phyloP scores from a whole-genome alignment of 2,797 vertebrate species.

The Hydrolagus colliei region DNA sequence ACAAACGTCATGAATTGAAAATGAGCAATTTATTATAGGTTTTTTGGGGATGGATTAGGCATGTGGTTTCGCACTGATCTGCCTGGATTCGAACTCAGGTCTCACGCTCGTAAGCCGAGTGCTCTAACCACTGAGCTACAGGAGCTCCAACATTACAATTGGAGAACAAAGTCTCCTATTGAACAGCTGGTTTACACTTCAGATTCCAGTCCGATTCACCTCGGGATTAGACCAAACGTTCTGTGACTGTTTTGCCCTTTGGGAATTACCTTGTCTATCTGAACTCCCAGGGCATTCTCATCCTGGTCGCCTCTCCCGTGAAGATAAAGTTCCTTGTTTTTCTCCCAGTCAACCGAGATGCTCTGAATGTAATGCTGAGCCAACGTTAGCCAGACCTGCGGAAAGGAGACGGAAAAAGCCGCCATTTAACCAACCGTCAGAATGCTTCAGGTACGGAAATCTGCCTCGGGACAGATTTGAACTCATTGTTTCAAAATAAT shows the following conservation, averaged over 20 bases:
- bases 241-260: background rate
- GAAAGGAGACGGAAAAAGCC: background rate
- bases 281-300: slow-evolving; percentile 92
- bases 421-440: background rate
- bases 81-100: background rate
- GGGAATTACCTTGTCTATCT: slow-evolving; percentile 85
- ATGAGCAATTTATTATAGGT: too few relatives aligned
- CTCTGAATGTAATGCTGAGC: slow-evolving; percentile 92
- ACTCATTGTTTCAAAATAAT: too few relatives aligned
- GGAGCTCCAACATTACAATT: too few relatives aligned
- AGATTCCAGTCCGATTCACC: background rate
- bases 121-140: too few relatives aligned
- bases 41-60: too few relatives aligned
- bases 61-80: too few relatives aligned
- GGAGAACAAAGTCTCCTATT: too few relatives aligned
- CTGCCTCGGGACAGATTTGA: too few relatives aligned
- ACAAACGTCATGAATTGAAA: too few relatives aligned
- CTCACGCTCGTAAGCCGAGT: background rate
- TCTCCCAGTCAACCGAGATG: slow-evolving; percentile 97
- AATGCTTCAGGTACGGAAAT: too few relatives aligned
- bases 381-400: slow-evolving; percentile 89
- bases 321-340: slow-evolving; percentile 92
- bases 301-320: slow-evolving; percentile 96
- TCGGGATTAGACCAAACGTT: background rate
- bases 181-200: background rate